Evolutionary conservation across 2,797 vertebrate genomes (phyloP), one percentile per base, ranked within the genome.

Genomic region (Alectoris magna): DNA sequence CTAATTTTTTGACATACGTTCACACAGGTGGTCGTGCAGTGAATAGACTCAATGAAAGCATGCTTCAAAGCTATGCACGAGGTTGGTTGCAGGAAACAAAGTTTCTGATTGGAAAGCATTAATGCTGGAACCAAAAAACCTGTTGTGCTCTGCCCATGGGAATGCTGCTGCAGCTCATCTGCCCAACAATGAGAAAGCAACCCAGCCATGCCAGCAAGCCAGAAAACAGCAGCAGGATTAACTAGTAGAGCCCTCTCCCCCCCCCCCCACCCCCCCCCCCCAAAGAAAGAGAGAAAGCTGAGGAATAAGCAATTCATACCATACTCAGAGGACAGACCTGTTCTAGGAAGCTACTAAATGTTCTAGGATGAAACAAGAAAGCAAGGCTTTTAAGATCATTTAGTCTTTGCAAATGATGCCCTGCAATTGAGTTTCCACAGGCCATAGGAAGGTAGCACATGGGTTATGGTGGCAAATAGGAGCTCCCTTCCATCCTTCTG

Each of bases 61-160:
- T 12, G 36, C 67, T 87, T 73, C 86, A 94, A 93, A 93, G 63
- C 66, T 44, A 3, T 55, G 73, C 90, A 93, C 2, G 3, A 84
- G 91, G 51, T 3, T 55, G 77, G 63, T 24, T 3, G 2, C 56
- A 84, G 77, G 68, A 95, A 90, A 88, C 72, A 75, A 94, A 90
- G 67, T 17, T 95, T 91, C 93, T 94, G 24, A 43, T 72, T 87
- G 88, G 86, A 88, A 78, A 79, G 74, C 68, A 36, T 90, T 90
- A 93, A 64, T 43, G 4, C 77, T 90, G 67, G 59, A 87, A 91
- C 60, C 48, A 79, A 94, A 94, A 88, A 93, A 94, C 80, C 93
- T 96, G 85, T 55, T 78, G 76, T 72, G 51, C 55, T 88, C 55
- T 92, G 73, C 73, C 70, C 58, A 6, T 31, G 73, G 87, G 79